Evolutionary conservation across 2,888 invertebrate genomes (phyloP), one percentile per base, ranked within the genome.

Genomic region (Pocota personata): DNA sequence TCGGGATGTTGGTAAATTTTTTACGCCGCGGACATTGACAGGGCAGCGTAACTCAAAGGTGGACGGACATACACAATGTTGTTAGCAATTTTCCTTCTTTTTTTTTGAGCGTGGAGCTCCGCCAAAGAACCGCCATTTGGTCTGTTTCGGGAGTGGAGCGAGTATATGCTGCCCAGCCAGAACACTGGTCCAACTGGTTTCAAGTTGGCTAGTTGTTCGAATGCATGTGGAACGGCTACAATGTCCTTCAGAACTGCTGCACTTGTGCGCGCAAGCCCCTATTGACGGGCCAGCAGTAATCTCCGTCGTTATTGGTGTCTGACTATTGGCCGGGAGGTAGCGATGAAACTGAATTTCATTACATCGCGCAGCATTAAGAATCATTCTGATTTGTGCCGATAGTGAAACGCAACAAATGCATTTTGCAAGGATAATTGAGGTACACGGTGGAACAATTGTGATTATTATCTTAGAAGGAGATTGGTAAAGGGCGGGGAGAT

Each of bases 401-500:
- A 52, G 84, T 69, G 71, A 30, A 76, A 37, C 57, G 71, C 37
- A 71, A 37, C 57, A 64, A 84, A 84, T 84, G 71, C 80, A 84
- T 76, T 80, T 76, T 76, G 75, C 75, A 79, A 71, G 75, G 84
- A 84, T 79, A 84, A 84, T 84, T 84, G 78, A 60, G 64, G 57
- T 79, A 75, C 84, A 79, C 19, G 69, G 52, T 73, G 55, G 27
- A 72, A 52, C 55, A 67, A 83, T 73, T 75, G 73, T 37, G 84
- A 76, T 80, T 35, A 32, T 75, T 71, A 80, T 80, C 80, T 76
- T 3, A 40, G 46, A 16, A 14, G 24, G 12, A 37, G 27, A 14
- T 16, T 24, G 27, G 19, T 46, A 1, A 4, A 10, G 35, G 27
- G 37, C 0, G 32, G 27, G 46, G 48, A 16, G 21, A 43, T 52